Percentiles rank a stretch among this genome's conserved stretches.
Evolutionary conservation across 1,140 invertebrate genomes (phyloP).

Genomic region (Antheraea pernyi): DNA sequence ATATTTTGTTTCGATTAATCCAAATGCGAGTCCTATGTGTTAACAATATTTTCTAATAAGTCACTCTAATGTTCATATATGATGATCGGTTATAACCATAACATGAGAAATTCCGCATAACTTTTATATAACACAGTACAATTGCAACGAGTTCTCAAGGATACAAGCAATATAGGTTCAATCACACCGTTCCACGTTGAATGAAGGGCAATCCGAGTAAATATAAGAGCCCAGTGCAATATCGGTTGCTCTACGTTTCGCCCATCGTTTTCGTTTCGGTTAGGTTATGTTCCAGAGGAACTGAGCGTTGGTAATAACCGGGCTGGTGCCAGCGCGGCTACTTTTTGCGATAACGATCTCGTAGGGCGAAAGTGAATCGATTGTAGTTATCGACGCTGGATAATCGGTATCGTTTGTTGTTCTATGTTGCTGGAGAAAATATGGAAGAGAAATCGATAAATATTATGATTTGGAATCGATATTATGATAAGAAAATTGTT

Average conservation of each 20-base stretch:
- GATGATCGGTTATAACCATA: too few species aligned
- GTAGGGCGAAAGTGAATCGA: slow-evolving; percentile 64
- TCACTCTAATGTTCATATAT: too few species aligned
- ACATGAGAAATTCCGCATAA: slow-evolving; percentile 28
- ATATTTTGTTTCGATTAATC: too few species aligned
- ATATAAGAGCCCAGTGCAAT: slow-evolving; percentile 17
- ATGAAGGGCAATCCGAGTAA: slow-evolving; percentile 54
- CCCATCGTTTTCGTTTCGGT: neutral
- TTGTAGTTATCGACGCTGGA: slow-evolving; percentile 50
- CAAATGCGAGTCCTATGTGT: too few species aligned
- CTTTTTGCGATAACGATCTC: slow-evolving; percentile 64
- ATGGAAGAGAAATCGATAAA: slow-evolving; percentile 14
- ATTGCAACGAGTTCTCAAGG: slow-evolving; percentile 61
- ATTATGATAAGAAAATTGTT: neutral
- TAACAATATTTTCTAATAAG: too few species aligned
- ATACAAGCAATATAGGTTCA: slow-evolving; percentile 62
- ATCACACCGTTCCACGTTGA: slow-evolving; percentile 62
- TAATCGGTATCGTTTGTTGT: slow-evolving; percentile 35
- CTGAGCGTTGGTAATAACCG: slow-evolving; percentile 12
- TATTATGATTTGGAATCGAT: neutral
- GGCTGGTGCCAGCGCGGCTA: slow-evolving; percentile 36
- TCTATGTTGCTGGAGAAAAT: slow-evolving; percentile 19
- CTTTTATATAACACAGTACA: slow-evolving; percentile 38
- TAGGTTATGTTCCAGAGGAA: slow-evolving; percentile 12
- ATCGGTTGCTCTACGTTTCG: neutral